Conservation (phyloP, 2,797 vertebrate species). For the Chelon labrosus region DNA sequence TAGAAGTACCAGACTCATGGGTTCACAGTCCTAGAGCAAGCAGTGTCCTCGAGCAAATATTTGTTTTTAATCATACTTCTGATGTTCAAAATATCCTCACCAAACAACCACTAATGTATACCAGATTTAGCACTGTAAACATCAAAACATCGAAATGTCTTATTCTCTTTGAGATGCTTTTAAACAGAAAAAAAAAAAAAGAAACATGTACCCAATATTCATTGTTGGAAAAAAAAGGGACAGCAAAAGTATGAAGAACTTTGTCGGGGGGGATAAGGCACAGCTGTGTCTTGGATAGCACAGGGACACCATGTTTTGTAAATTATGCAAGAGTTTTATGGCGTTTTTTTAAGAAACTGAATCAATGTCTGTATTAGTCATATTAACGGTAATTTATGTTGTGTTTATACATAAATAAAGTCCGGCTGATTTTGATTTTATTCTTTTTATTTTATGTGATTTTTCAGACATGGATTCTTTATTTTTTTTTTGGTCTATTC, state of each 20-base stretch:
- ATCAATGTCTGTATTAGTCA: constrained; percentile 99
- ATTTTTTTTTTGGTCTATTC: neutral
- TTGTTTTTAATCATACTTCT: constrained; percentile 89
- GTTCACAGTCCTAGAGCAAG: constrained; percentile 77
- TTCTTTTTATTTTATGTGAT: constrained; percentile 41
- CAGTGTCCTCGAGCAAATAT: constrained; percentile 73
- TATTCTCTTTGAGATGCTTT: constrained; percentile 83
- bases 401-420: constrained; percentile 99
- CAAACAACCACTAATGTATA: constrained; percentile 88
- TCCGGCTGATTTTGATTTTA: constrained; percentile 76
- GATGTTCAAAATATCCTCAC: constrained; percentile 87
- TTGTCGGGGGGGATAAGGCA: constrained; percentile 68
- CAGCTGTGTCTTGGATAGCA: constrained; percentile 89
- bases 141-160: constrained; percentile 84
- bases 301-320: constrained; percentile 98
- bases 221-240: constrained; percentile 55
- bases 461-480: constrained; percentile 47
- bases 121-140: constrained; percentile 89
- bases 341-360: constrained; percentile 93
- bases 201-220: constrained; percentile 68
- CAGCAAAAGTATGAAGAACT: constrained; percentile 61
- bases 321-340: constrained; percentile 97
- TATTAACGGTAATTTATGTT: constrained; percentile 99
- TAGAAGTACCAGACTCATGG: constrained; percentile 84
- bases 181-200: constrained; percentile 60